Percentiles rank a stretch among this genome's conserved stretches.
phyloP scores from a whole-genome alignment of 1,140 invertebrate species.

The Drosophila punjabiensis region DNA sequence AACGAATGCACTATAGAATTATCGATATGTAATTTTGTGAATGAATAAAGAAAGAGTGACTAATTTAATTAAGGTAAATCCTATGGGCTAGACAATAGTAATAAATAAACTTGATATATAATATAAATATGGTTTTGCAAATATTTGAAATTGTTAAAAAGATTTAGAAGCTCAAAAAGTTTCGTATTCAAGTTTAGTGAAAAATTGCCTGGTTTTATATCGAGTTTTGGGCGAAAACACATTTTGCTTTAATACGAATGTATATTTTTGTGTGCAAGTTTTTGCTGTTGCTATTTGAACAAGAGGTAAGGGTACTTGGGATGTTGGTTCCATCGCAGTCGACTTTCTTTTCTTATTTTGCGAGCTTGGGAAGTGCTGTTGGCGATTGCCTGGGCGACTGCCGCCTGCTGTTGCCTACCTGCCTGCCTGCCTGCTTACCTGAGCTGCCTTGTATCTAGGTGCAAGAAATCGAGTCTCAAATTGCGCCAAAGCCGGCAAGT shows the following conservation, averaged over 20 bases:
- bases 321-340: neutral
- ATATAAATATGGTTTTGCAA: neutral
- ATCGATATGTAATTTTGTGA: neutral
- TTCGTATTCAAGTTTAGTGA: no score
- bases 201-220: neutral
- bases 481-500: conserved; percentile 65
- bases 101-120: neutral
- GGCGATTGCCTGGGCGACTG: conserved; percentile 16
- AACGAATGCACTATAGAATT: neutral
- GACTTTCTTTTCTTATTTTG: conserved; percentile 44
- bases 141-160: neutral
- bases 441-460: conserved; percentile 55
- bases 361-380: conserved; percentile 38
- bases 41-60: neutral
- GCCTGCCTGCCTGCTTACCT: conserved; percentile 10
- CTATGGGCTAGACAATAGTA: neutral
- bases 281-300: neutral
- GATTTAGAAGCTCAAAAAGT: neutral
- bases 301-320: conserved; percentile 22
- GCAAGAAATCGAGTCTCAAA: conserved; percentile 75
- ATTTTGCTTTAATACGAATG: neutral
- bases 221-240: neutral
- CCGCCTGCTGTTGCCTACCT: conserved; percentile 9
- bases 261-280: neutral
- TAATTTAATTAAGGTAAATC: neutral